These are phyloP conservation scores for Archaeoteleia sp. DNA, from an alignment of 2,888 invertebrate genomes.

Conservation along the genomic window DNA sequence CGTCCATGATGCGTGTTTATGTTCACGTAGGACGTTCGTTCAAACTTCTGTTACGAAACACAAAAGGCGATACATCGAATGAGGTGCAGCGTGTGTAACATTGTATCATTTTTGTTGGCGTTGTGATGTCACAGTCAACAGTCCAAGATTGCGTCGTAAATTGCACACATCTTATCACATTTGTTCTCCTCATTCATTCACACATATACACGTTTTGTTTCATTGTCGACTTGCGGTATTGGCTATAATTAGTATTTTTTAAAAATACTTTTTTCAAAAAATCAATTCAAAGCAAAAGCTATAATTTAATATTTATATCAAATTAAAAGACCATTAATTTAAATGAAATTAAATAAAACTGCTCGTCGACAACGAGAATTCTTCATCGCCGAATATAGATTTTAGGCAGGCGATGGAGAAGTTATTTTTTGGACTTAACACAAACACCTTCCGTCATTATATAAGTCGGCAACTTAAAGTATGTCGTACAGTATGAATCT, in stretches of 20 bases:
- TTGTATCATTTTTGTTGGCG: conserved; percentile 54
- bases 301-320: too few relatives aligned
- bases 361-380: conserved; percentile 18
- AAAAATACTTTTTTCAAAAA: too few relatives aligned
- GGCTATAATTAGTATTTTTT: too few relatives aligned
- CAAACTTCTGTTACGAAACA: conserved; percentile 35
- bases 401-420: conserved; percentile 46
- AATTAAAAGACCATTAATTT: conserved; percentile 6
- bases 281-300: too few relatives aligned
- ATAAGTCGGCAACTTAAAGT: conserved; percentile 70
- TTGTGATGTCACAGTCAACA: conserved; percentile 67
- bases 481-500: conserved; percentile 63
- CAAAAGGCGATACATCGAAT: conserved; percentile 56
- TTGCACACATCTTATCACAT: conserved; percentile 35
- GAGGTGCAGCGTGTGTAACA: conserved; percentile 58
- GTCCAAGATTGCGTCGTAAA: conserved; percentile 63
- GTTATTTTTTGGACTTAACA: conserved; percentile 36
- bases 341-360: conserved; percentile 2
- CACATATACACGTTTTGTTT: conserved; percentile 46
- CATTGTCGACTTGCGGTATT: conserved; percentile 44
- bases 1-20: conserved; percentile 16
- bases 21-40: background rate
- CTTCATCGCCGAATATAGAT: conserved; percentile 9
- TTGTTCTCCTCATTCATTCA: conserved; percentile 26
- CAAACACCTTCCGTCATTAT: conserved; percentile 66